Base-by-base conservation (phyloP, 2,797 vertebrate genomes). In the Epinephelus awoara region DNA sequence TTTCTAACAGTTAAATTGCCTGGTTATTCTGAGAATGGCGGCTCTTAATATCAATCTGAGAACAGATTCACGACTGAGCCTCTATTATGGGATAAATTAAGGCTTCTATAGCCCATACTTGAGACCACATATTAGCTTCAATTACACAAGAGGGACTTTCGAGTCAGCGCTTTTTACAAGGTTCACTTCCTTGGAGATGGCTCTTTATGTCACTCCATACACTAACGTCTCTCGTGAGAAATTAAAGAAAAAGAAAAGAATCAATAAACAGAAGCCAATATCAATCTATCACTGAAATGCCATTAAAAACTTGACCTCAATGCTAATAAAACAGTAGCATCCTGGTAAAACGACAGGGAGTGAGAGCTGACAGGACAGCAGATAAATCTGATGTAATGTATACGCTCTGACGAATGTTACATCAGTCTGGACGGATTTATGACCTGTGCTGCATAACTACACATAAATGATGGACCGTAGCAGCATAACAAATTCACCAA, bases 201-300 rank as follows among this genome's bases (percentile, higher is more conserved):
- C 52, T 80, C 51, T 75, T 67, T 15, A 76, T 52, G 79, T 70
- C 59, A 17, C 27, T 38, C 72, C 7, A 15, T 40, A 69, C 56
- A 23, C 63, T 38, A 58, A 78, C 6, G 47, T 79, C 74, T 72
- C 83, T 83, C 55, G 9, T 49, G 77, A 85, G 81, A 84, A 86
- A 71, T 61, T 21, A 57, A 63, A 71, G 69, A 80, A 75, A 83
- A 74, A 62, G 23, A 63, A 84, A 75, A 55, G 25, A 65, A 92
- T 93, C 87, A 85, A 93, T 93, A 82, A 91, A 90, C 74, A 76
- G 47, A 55, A 79, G 65, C 34, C 40, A 51, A 73, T 88, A 85
- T 72, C 80, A 77, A 89, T 92, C 54, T 17, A 87, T 88, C 73
- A 86, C 72, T 51, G 67, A 68, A 62, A 72, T 44, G n/a, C 18